These are phyloP conservation scores for Cinclus mexicanus DNA, from an alignment of 2,113 vertebrate species.

Conservation along the genomic window DNA sequence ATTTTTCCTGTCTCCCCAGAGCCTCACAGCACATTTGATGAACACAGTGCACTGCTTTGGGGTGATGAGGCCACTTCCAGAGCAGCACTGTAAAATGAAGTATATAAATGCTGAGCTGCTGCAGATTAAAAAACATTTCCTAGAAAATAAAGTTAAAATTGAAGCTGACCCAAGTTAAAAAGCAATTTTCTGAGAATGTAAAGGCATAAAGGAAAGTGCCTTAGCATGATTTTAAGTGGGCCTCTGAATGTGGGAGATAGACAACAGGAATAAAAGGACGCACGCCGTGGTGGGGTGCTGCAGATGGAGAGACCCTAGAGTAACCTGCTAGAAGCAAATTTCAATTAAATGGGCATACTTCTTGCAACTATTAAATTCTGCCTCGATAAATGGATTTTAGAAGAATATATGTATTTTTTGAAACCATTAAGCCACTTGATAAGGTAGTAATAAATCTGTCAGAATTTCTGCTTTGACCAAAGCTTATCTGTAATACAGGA, in stretches of 20 bases:
- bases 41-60: not conserved
- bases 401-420: conserved; percentile 62
- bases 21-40: rapidly evolving
- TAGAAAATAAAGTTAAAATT: conserved; percentile 61
- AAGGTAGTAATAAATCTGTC: conserved; percentile 67
- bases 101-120: conserved; percentile 39
- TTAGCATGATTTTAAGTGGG: conserved; percentile 58
- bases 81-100: not conserved
- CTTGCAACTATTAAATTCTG: conserved; percentile 49
- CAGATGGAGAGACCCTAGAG: conserved; percentile 24
- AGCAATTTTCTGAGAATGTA: conserved; percentile 66
- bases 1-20: not conserved
- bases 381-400: conserved; percentile 68
- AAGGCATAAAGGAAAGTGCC: conserved; percentile 60
- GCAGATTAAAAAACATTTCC: conserved; percentile 50
- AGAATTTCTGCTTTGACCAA: conserved; percentile 60
- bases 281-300: not conserved
- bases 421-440: conserved; percentile 65
- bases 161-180: conserved; percentile 67
- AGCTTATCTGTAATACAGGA: conserved; percentile 46
- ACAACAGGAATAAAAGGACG: not conserved
- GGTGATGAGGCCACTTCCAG: not conserved
- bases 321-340: conserved; percentile 43
- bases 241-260: conserved; percentile 20
- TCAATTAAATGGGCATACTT: conserved; percentile 67